These are phyloP conservation scores for Patiria miniata DNA, from an alignment of 35 echinoderm and acorn worm species.

Conservation along the genomic window DNA sequence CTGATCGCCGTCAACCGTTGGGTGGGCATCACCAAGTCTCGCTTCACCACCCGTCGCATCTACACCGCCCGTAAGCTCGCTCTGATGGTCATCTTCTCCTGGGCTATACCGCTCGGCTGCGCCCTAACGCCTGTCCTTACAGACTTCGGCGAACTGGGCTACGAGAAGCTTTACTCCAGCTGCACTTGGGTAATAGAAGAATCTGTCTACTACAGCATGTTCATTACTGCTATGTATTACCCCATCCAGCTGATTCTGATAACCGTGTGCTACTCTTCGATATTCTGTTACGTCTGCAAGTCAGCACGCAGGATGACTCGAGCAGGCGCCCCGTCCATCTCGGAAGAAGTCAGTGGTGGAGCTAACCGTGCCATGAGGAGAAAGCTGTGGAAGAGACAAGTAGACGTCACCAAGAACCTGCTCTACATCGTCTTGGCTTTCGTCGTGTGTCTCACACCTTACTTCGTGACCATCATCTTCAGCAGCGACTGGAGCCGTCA, in stretches of 20 bases:
- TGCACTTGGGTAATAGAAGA: conserved; percentile 56
- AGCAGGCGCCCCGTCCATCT: neutral
- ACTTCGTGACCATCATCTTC: neutral
- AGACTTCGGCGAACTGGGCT: conserved; percentile 66
- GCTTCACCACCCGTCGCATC: neutral
- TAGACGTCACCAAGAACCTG: conserved; percentile 4
- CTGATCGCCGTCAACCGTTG: conserved; percentile 68
- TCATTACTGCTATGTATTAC: conserved; percentile 33
- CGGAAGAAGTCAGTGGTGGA: neutral
- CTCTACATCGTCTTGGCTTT: conserved; percentile 7
- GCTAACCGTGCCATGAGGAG: neutral
- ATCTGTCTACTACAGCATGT: conserved; percentile 47
- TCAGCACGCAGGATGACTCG: neutral
- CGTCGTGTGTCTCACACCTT: neutral
- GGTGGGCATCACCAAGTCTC: conserved; percentile 39
- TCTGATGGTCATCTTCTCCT: conserved; percentile 42
- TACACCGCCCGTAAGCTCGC: conserved; percentile 41
- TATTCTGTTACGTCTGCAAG: conserved; percentile 24
- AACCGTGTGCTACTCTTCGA: conserved; percentile 42
- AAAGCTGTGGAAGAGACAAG: conserved; percentile 6
- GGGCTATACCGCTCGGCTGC: conserved; percentile 60
- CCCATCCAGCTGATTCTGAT: conserved; percentile 42
- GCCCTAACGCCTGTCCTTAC: conserved; percentile 43
- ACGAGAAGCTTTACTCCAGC: conserved; percentile 59
- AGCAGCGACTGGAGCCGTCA: neutral